Evolutionary conservation across 2,888 invertebrate species (phyloP).

Genomic region (Alsophila aescularia): DNA sequence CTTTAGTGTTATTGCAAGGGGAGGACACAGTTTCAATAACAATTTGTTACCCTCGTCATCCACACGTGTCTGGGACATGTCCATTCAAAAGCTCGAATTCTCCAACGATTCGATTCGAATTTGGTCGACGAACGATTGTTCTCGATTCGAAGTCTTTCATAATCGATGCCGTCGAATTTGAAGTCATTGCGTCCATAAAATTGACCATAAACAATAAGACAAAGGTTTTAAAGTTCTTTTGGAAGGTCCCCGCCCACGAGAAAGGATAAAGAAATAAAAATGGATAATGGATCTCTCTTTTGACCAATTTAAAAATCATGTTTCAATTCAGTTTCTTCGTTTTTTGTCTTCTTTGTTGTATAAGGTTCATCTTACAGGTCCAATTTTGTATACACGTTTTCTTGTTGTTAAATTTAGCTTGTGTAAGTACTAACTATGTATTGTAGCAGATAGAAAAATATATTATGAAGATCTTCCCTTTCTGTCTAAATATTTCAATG

Average conservation of each 20-base stretch:
- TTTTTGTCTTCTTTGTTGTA: neutral
- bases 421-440: too few species aligned
- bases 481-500: too few species aligned
- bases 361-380: neutral
- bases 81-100: conserved; percentile 32
- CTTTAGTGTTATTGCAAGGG: conserved; percentile 37
- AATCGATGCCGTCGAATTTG: conserved; percentile 18
- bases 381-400: too few species aligned
- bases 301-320: conserved; percentile 29
- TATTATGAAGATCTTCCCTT: too few species aligned
- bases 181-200: conserved; percentile 25
- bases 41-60: conserved; percentile 46
- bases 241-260: conserved; percentile 24
- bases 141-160: conserved; percentile 27
- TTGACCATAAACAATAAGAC: conserved; percentile 22
- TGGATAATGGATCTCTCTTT: conserved; percentile 24
- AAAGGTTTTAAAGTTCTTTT: conserved; percentile 26
- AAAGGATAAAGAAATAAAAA: conserved; percentile 31
- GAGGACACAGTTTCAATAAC: conserved; percentile 43
- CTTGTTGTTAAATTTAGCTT: too few species aligned
- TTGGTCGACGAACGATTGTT: conserved; percentile 32
- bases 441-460: too few species aligned
- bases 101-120: conserved; percentile 29
- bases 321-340: conserved; percentile 5
- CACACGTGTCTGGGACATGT: conserved; percentile 50